Evolutionary conservation across 1,140 invertebrate genomes (phyloP), one percentile per base, ranked within the genome.

Genomic region (Calliphora vicina): DNA sequence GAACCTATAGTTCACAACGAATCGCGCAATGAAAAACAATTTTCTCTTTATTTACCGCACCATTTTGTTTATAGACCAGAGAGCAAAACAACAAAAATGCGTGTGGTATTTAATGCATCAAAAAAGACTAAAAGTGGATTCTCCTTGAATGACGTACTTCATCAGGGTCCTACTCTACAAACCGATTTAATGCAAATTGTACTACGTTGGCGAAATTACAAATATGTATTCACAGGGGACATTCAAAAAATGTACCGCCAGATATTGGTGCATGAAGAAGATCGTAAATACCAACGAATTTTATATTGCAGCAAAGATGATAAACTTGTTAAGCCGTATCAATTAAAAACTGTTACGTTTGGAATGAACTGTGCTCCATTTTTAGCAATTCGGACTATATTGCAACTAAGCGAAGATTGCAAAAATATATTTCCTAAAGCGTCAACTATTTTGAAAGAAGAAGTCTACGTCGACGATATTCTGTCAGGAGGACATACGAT

Each of bases 191-290:
- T 73, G 71, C 13, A 73, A 5, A 26, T 27, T 10, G 15, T 26
- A 25, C 10, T 73, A 15, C 8, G 23, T 4, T 73, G 20, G 71
- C 26, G 25, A 26, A 25, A 26, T 27, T 73, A 26, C 15, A 73
- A 73, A 73, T 26, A 73, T 12, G 25, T 73, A 5, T 73, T 73
- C 9, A 73, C 23, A 27, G 71, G 71, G 20, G 71, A 73, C 71
- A 73, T 73, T 15, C 71, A 73, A 15, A 73, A 26, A 73, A 73
- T 73, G 71, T 73, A 73, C 29, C 26, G 81, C 67, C 81, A 42
- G 27, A 72, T n/a, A n/a, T n/a, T n/a, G n/a, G n/a, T n/a, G n/a
- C n/a, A n/a, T n/a, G n/a, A n/a, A n/a, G n/a, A n/a, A n/a, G n/a
- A n/a, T n/a, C n/a, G n/a, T n/a, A n/a, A n/a, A n/a, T n/a, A n/a